A percentile compares a stretch with the other conserved stretches of the same genome.
These are phyloP conservation scores for Cisticola juncidis DNA, from an alignment of 2,113 vertebrate genomes.

Conservation along the genomic window DNA sequence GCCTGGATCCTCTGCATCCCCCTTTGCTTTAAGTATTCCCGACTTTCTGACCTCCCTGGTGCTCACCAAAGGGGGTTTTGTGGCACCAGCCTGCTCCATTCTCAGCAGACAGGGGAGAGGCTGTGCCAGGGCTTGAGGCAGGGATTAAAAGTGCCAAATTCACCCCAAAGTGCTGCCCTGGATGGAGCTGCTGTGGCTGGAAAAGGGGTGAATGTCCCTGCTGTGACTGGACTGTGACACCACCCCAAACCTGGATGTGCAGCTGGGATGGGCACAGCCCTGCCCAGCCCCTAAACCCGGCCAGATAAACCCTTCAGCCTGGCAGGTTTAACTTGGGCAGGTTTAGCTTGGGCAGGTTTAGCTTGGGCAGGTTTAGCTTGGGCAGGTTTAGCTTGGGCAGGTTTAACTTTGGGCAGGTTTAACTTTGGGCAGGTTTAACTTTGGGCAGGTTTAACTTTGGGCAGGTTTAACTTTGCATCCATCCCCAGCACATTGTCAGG, in stretches of 20 bases:
- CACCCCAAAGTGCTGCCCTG: accelerated
- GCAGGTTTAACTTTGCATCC: background rate
- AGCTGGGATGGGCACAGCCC: accelerated
- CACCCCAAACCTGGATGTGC: background rate
- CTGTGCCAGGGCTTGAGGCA: accelerated
- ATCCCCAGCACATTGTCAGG: background rate
- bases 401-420: too few relatives aligned
- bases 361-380: background rate
- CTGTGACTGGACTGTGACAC: accelerated
- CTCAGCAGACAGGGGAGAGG: background rate
- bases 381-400: too few relatives aligned
- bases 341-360: background rate
- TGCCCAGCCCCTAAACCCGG: background rate
- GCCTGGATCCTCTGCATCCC: background rate
- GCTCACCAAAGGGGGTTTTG: accelerated
- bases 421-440: too few relatives aligned
- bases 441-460: background rate
- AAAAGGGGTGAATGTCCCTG: background rate
- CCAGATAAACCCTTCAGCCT: background rate
- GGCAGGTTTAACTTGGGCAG: too few relatives aligned
- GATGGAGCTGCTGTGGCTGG: background rate
- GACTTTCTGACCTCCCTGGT: accelerated
- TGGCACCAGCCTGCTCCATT: background rate
- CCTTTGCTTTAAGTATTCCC: accelerated
- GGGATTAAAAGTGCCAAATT: accelerated